Percentiles rank a stretch among this genome's conserved stretches.
phyloP scores from a whole-genome alignment of 2,888 invertebrate species.

The Saturnia japonica region DNA sequence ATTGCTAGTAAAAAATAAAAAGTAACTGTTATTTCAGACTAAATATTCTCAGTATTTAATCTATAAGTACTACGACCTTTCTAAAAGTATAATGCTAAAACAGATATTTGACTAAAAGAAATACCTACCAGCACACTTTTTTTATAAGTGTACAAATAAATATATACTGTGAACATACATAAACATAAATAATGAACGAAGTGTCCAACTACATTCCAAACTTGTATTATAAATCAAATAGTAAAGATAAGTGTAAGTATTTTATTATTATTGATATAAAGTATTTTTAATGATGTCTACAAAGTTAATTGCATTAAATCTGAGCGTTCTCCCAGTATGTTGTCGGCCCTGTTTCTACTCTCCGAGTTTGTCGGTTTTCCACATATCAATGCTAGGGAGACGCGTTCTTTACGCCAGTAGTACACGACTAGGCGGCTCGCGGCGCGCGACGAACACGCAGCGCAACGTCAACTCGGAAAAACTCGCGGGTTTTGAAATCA shows the following conservation, averaged over 20 bases:
- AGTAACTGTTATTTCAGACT: too few species aligned
- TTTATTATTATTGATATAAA: slow-evolving; percentile 14
- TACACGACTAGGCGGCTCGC: slow-evolving; percentile 65
- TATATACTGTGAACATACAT: neutral
- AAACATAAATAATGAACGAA: neutral
- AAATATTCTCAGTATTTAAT: neutral
- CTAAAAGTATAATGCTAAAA: neutral
- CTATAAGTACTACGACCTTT: neutral
- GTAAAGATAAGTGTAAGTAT: slow-evolving; percentile 14
- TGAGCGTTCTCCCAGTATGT: slow-evolving; percentile 35
- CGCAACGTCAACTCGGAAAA: slow-evolving; percentile 52
- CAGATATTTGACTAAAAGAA: neutral
- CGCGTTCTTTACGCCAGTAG: slow-evolving; percentile 65
- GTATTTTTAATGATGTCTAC: slow-evolving; percentile 14
- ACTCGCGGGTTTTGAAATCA: slow-evolving; percentile 25
- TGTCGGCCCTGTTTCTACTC: slow-evolving; percentile 39
- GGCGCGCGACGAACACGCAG: slow-evolving; percentile 52
- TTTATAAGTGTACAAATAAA: neutral
- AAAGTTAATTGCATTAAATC: slow-evolving; percentile 12
- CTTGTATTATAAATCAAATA: slow-evolving; percentile 12
- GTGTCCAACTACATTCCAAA: slow-evolving; percentile 5
- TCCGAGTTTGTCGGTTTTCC: slow-evolving; percentile 64
- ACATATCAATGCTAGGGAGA: slow-evolving; percentile 62
- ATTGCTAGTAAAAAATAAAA: too few species aligned
- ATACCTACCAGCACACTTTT: neutral